Conservation (phyloP, 2,113 vertebrate species). For the Strix aluco region DNA sequence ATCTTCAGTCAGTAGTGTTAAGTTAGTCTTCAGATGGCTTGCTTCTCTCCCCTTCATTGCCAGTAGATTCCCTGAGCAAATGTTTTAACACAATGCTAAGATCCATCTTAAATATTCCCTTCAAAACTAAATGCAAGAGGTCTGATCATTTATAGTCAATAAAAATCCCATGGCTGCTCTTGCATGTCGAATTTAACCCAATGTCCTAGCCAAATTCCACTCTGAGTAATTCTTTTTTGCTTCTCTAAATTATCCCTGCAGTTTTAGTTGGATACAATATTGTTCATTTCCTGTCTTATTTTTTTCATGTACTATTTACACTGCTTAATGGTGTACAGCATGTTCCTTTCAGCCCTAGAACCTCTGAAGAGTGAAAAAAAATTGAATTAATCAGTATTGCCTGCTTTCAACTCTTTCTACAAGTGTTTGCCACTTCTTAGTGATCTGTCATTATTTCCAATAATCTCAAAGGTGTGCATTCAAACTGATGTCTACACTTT, state of each 20-base stretch:
- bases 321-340: slow-evolving; percentile 58
- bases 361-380: slow-evolving; percentile 39
- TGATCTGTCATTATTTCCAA: not conserved
- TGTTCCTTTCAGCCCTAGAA: slow-evolving; percentile 62
- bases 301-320: slow-evolving; percentile 68
- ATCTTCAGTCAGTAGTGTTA: not conserved
- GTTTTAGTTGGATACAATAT: slow-evolving; percentile 67
- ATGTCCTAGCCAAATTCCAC: slow-evolving; percentile 64
- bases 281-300: slow-evolving; percentile 65
- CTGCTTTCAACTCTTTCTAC: slow-evolving; percentile 27
- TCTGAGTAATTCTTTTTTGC: slow-evolving; percentile 68
- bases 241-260: slow-evolving; percentile 65
- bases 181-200: slow-evolving; percentile 59
- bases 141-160: slow-evolving; percentile 55
- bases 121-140: slow-evolving; percentile 3
- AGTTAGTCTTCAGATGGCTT: not conserved
- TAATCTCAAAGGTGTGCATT: not conserved
- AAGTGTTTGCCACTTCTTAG: not conserved
- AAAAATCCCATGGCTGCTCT: slow-evolving; percentile 56
- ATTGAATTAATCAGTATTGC: slow-evolving; percentile 19
- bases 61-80: not conserved
- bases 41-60: not conserved
- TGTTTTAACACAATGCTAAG: not conserved
- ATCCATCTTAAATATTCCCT: slow-evolving; percentile 12
- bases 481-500: not conserved